Evolutionary conservation across 2,797 vertebrate species (phyloP).

Genomic region (Orientallactaga sibirica): DNA sequence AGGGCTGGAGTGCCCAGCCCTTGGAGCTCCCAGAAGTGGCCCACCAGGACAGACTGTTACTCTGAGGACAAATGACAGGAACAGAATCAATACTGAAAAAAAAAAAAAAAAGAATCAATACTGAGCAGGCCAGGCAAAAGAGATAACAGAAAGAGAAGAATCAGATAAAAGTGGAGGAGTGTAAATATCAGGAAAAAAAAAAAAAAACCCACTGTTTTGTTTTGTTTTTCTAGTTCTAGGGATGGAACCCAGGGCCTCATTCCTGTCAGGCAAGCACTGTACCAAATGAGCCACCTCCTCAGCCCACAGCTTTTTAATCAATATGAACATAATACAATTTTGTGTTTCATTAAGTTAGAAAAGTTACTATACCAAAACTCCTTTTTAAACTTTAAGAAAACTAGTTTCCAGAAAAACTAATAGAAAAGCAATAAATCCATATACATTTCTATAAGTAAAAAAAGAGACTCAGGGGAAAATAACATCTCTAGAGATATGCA

Average conservation of each 20-base stretch:
- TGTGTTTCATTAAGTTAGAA: background rate
- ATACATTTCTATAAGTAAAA: slow-evolving; percentile 41
- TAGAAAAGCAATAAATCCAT: background rate
- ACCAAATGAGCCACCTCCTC: background rate
- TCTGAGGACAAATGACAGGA: fast-evolving
- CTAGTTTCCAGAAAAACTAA: slow-evolving; percentile 28
- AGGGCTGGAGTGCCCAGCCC: background rate
- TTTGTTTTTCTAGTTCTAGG: background rate
- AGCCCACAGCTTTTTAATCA: background rate
- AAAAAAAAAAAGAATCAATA: background rate
- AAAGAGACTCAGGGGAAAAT: slow-evolving; percentile 1
- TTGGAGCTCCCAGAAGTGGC: too few relatives aligned
- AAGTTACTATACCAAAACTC: background rate
- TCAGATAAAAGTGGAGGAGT: background rate
- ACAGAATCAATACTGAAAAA: background rate
- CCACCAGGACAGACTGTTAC: background rate
- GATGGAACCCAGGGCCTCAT: background rate
- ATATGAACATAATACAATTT: background rate
- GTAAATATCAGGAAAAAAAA: background rate
- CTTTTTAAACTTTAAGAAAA: slow-evolving; percentile 36
- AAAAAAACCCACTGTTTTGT: background rate
- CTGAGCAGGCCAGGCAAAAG: background rate
- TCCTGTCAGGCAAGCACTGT: background rate
- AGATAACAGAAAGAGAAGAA: background rate
- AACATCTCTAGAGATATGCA: background rate